Conservation (phyloP, 2,888 invertebrate genomes). For the Deroplatys truncata region DNA sequence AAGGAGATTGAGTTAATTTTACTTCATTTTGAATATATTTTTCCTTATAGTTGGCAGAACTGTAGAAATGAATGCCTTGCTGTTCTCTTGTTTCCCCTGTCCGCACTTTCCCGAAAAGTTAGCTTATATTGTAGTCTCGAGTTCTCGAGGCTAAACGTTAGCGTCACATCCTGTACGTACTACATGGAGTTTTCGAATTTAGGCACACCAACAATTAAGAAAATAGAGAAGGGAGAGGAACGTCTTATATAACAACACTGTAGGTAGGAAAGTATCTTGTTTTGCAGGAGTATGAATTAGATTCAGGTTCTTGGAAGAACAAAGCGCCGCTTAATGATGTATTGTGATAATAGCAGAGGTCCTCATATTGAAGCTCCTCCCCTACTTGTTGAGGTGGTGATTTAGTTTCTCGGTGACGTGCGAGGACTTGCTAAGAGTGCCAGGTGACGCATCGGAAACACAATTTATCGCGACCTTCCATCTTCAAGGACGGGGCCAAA, state of each 20-base stretch:
- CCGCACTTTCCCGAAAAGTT: no score
- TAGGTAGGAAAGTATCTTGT: background rate
- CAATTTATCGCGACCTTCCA: background rate
- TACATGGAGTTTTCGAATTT: background rate
- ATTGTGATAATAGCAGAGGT: background rate
- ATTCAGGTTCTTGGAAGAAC: background rate
- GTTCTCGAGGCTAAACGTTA: no score
- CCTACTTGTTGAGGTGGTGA: background rate
- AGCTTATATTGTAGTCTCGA: no score
- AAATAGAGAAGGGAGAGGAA: background rate
- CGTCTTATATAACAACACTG: background rate
- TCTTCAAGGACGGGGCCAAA: background rate
- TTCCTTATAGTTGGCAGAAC: no score
- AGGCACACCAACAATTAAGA: background rate
- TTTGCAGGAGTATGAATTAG: background rate
- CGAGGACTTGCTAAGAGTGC: background rate
- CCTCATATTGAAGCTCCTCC: background rate
- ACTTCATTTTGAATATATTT: no score
- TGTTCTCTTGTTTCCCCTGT: no score
- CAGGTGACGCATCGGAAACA: background rate
- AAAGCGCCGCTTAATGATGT: background rate
- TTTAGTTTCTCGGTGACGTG: background rate
- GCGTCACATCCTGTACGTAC: background rate
- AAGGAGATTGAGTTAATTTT: no score
- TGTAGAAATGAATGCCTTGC: no score